Percentiles rank a stretch among this genome's conserved stretches.
phyloP scores from a whole-genome alignment of 2,113 vertebrate genomes.

The Sinocyclocheilus maitianheensis region DNA sequence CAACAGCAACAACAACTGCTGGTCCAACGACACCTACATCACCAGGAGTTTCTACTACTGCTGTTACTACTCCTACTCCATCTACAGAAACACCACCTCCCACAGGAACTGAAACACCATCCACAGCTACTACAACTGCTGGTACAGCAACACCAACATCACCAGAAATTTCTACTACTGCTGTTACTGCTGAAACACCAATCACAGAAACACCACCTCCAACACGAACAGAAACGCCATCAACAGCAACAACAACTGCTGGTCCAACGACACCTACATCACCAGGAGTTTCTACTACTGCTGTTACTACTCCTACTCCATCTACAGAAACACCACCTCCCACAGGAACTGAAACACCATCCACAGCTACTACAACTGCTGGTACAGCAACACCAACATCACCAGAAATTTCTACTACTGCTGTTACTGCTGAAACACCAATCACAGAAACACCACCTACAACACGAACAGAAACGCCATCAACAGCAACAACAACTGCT shows the following conservation, averaged over 20 bases:
- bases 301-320: neutral
- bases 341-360: neutral
- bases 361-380: neutral
- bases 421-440: too few relatives aligned
- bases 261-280: neutral
- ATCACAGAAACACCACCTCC: too few relatives aligned
- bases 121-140: too few relatives aligned
- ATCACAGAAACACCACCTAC: neutral
- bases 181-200: neutral
- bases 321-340: neutral
- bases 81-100: neutral
- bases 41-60: neutral
- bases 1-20: neutral
- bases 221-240: neutral
- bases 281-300: neutral
- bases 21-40: neutral
- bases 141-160: too few relatives aligned
- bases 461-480: neutral
- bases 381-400: neutral
- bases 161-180: neutral
- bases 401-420: too few relatives aligned
- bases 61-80: neutral
- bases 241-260: neutral
- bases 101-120: neutral
- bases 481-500: neutral